Evolutionary conservation across 2,888 invertebrate genomes (phyloP), one percentile per base, ranked within the genome.

Genomic region (Apodemia duryi): DNA sequence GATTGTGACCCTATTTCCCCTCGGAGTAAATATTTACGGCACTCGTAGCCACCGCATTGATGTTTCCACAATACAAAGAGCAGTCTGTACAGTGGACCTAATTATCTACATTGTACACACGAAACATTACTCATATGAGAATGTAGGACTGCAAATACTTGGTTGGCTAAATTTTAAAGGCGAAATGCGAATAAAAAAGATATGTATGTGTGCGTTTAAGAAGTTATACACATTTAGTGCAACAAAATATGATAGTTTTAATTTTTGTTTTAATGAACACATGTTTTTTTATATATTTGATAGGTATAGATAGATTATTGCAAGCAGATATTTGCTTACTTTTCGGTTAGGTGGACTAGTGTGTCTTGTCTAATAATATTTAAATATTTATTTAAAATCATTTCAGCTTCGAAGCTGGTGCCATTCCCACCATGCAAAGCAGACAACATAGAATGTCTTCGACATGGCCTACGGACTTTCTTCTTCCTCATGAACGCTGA

Each of bases 401-500:
- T 70, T 69, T 28, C 70, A 74, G 74, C 68, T 28, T 62, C 71
- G 54, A 70, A 68, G 49, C 83, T 84, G 0, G 72, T 91, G 13
- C 91, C 91, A 2, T 91, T 91, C 69, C 91, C 91, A 1, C 65
- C 83, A 32, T 91, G 91, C 72, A 75, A 76, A 67, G 86, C 85
- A 1, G 82, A 85, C 67, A 76, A 88, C 71, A 74, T 91, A 64
- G 83, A 84, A 66, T 91, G 91, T 72, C 80, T 90, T 1, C 78
- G 88, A 28, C 83, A 88, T 1, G 86, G 88, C 2, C 68, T 91
- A 9, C 76, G 91, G 28, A 88, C 90, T 1, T 91, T 91, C 78
- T 85, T 91, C 73, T 84, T 88, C 68, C 78, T 91, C 43, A 91
- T 91, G 91, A 85, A 90, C 66, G 72, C 81, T 0, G 81, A 81